phyloP scores from a whole-genome alignment of 1,140 invertebrate species.

The Aphelinus atriplicis region DNA sequence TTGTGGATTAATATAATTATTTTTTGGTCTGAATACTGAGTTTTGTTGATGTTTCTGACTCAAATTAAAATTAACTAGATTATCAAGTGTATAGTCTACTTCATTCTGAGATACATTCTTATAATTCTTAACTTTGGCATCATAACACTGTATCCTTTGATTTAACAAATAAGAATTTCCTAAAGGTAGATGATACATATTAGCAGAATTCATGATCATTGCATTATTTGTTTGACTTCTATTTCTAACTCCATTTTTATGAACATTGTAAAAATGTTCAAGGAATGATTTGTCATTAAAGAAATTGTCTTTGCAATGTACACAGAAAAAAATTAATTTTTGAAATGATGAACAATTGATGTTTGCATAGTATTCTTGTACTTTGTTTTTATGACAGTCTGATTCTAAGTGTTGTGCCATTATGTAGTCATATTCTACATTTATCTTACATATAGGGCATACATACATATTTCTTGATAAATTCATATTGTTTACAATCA shows the following conservation, averaged over 20 bases:
- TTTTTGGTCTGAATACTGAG: neutral
- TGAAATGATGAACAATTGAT: conserved; percentile 7
- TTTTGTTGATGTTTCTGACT: neutral
- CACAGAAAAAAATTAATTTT: conserved; percentile 30
- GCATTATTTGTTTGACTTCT: conserved; percentile 16
- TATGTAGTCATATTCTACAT: conserved; percentile 17
- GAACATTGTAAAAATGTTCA: conserved; percentile 15
- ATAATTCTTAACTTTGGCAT: neutral
- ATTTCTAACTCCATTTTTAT: conserved; percentile 19
- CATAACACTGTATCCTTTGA: neutral
- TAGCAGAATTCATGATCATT: neutral
- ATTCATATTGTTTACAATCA: neutral
- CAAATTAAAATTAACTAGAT: conserved; percentile 19
- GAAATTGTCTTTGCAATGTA: conserved; percentile 16
- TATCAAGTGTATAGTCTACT: neutral
- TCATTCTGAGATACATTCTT: neutral
- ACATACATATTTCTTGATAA: conserved; percentile 8
- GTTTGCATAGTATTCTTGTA: conserved; percentile 19
- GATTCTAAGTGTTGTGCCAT: conserved; percentile 33
- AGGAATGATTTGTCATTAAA: conserved; percentile 27
- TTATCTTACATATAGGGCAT: conserved; percentile 24
- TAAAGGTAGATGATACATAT: neutral
- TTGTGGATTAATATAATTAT: conserved; percentile 6
- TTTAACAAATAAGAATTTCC: too few species aligned
- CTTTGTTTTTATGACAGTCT: conserved; percentile 18